Percentiles rank a stretch among this genome's conserved stretches.
These are phyloP conservation scores for Eucera pruinosa DNA, from an alignment of 2,888 invertebrate species.

Conservation along the genomic window DNA sequence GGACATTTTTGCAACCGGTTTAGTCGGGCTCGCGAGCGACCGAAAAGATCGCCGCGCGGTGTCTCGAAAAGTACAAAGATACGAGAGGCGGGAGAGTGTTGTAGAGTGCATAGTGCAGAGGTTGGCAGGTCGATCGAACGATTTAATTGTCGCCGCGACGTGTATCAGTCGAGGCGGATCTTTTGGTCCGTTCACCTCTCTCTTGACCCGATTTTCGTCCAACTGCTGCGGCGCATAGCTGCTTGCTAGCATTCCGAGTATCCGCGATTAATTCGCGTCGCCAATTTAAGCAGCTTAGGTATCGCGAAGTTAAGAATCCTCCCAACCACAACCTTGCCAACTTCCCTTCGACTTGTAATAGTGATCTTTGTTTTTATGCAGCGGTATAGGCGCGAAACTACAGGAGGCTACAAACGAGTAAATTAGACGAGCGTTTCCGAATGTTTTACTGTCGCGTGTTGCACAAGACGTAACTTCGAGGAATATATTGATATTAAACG, in stretches of 20 bases:
- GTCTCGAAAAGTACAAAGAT: background rate
- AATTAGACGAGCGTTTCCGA: no score
- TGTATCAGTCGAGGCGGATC: constrained; percentile 65
- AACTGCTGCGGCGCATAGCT: constrained; percentile 47
- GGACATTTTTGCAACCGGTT: no score
- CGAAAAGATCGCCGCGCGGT: no score
- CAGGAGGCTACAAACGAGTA: no score
- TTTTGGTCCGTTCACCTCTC: constrained; percentile 78
- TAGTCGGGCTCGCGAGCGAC: background rate
- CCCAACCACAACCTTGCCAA: no score
- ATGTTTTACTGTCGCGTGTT: no score
- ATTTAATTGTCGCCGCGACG: constrained; percentile 55
- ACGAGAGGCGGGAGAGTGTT: no score
- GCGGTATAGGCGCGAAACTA: no score
- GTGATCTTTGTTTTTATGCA: no score
- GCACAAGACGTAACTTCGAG: no score
- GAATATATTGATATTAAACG: no score
- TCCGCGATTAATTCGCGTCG: background rate
- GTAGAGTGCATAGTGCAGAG: background rate
- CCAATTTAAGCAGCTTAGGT: constrained; percentile 22
- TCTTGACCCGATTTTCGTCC: constrained; percentile 75
- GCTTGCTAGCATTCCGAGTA: constrained; percentile 52
- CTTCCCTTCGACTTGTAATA: no score
- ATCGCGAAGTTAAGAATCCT: background rate
- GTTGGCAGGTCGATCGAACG: constrained; percentile 36